Evolutionary conservation across 2,888 invertebrate genomes (phyloP).

Genomic region (Nomada ferruginata): DNA sequence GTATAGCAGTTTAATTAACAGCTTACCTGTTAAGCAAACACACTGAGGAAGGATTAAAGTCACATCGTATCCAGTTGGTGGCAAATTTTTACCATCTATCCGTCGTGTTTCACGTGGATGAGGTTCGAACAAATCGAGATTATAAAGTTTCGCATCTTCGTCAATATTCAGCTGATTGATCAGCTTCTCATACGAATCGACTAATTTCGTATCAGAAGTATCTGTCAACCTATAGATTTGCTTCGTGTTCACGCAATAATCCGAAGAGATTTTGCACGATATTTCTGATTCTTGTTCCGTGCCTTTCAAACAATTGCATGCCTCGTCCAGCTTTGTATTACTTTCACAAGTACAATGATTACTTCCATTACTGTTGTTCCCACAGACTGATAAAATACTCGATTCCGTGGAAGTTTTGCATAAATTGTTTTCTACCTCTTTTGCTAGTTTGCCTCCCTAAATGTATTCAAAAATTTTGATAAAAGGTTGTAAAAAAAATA

Average conservation of each 20-base stretch:
- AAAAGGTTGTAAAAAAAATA: too few relatives aligned
- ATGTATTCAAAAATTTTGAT: neutral
- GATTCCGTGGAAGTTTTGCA: constrained; percentile 6
- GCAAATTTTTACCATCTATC: constrained; percentile 18
- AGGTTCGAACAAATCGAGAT: constrained; percentile 4
- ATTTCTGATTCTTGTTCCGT: neutral
- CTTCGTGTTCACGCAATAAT: constrained; percentile 1
- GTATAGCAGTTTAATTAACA: neutral
- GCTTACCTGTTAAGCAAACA: constrained; percentile 16
- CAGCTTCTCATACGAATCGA: neutral
- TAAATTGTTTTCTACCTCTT: neutral
- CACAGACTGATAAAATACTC: constrained; percentile 7
- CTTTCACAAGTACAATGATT: constrained; percentile 5
- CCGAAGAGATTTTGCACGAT: neutral
- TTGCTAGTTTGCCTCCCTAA: neutral
- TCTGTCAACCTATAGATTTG: neutral
- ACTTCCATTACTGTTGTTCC: neutral
- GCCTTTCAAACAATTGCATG: neutral
- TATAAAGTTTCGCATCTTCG: neutral
- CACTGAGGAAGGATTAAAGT: constrained; percentile 33
- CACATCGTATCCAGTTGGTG: constrained; percentile 9
- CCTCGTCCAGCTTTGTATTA: neutral
- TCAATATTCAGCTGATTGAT: neutral
- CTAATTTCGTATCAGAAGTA: constrained; percentile 1
- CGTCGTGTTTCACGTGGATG: constrained; percentile 11